A percentile compares a stretch with the other conserved stretches of the same genome.
phyloP scores from a whole-genome alignment of 2,888 invertebrate species.

The Lasioglossum zephyrum region DNA sequence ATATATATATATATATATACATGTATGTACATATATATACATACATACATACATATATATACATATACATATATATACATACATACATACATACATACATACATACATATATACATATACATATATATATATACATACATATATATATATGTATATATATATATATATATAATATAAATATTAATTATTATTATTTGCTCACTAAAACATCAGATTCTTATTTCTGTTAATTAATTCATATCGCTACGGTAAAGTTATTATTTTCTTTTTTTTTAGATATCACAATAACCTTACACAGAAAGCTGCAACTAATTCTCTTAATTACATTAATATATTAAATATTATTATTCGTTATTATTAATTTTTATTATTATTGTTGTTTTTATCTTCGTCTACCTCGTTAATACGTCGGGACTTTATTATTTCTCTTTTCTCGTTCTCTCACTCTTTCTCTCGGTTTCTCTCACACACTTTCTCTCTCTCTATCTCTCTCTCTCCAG shows the following conservation, averaged over 20 bases:
- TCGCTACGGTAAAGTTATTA: constrained; percentile 77
- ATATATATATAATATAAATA: background rate
- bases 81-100: background rate
- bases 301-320: constrained; percentile 80
- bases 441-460: constrained; percentile 18
- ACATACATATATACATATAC: background rate
- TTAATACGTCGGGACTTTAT: constrained; percentile 66
- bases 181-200: constrained; percentile 63
- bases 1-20: background rate
- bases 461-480: constrained; percentile 19
- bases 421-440: constrained; percentile 25
- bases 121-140: too few relatives aligned
- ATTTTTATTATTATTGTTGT: constrained; percentile 51
- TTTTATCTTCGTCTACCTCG: constrained; percentile 56
- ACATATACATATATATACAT: too few relatives aligned
- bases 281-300: constrained; percentile 84
- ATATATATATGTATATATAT: too few relatives aligned
- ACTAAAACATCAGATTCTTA: constrained; percentile 72
- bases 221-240: constrained; percentile 67
- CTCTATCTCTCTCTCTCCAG: constrained; percentile 8
- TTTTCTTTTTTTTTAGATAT: constrained; percentile 78
- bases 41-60: too few relatives aligned
- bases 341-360: constrained; percentile 60
- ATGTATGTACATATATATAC: too few relatives aligned
- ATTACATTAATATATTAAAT: constrained; percentile 64